These are phyloP conservation scores for Cheilosia impressa DNA, from an alignment of 2,888 invertebrate genomes.

Conservation along the genomic window DNA sequence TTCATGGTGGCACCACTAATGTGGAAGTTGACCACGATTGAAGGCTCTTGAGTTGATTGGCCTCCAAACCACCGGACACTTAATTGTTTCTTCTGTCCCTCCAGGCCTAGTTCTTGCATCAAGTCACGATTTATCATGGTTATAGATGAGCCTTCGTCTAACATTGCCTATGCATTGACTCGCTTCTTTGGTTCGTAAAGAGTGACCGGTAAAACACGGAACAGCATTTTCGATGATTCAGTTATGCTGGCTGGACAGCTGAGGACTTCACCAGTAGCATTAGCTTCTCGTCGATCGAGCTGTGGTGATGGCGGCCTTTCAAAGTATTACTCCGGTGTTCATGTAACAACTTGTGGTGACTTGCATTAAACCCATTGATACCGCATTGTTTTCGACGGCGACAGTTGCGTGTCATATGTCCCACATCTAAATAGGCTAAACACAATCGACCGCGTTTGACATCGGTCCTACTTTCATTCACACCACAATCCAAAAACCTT, in stretches of 20 bases:
- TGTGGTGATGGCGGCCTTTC: neutral
- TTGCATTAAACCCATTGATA: conserved; percentile 3
- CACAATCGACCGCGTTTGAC: conserved; percentile 6
- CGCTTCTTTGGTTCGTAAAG: conserved; percentile 31
- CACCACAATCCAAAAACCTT: neutral
- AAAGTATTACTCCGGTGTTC: neutral
- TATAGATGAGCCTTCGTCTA: conserved; percentile 52
- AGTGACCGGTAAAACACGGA: conserved; percentile 49
- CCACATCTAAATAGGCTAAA: neutral
- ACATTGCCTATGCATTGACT: conserved; percentile 24
- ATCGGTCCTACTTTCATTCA: neutral
- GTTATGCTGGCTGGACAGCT: conserved; percentile 7
- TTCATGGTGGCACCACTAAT: conserved; percentile 37
- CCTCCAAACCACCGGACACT: conserved; percentile 53
- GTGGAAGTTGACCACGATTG: conserved; percentile 42
- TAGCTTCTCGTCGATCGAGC: neutral
- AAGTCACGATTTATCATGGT: conserved; percentile 45
- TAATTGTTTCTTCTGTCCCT: conserved; percentile 38
- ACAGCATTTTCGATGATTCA: conserved; percentile 20
- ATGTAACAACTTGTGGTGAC: conserved; percentile 28
- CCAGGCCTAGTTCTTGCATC: conserved; percentile 32
- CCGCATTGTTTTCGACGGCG: neutral
- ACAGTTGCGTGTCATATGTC: conserved; percentile 7
- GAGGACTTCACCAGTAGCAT: conserved; percentile 8
- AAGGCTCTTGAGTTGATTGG: conserved; percentile 30